These are phyloP conservation scores for Apamea monoglypha DNA, from an alignment of 2,888 invertebrate species.

Conservation along the genomic window DNA sequence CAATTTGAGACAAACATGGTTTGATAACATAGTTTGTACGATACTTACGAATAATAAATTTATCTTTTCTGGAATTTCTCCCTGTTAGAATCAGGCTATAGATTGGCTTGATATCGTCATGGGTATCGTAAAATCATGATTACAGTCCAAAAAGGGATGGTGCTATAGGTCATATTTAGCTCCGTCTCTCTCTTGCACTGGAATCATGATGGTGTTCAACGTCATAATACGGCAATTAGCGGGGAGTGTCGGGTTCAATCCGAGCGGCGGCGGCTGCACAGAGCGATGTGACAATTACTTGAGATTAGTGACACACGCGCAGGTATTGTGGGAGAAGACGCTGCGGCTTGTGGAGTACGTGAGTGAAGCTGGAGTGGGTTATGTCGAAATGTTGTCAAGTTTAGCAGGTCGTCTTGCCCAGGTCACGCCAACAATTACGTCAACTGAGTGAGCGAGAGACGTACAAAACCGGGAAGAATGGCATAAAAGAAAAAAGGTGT, in stretches of 20 bases:
- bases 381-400: background rate
- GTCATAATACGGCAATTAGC: too few species aligned
- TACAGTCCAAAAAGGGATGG: too few species aligned
- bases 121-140: conserved; percentile 10
- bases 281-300: conserved; percentile 56
- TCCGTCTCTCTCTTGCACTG: too few species aligned
- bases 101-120: background rate
- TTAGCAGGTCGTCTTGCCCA: too few species aligned
- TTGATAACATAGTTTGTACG: background rate
- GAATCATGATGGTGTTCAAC: too few species aligned
- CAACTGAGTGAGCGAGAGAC: background rate
- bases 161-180: too few species aligned
- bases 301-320: conserved; percentile 9
- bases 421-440: background rate
- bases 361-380: too few species aligned
- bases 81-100: background rate
- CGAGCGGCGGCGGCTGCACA: conserved; percentile 35
- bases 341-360: background rate
- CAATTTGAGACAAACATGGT: background rate
- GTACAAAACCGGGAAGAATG: background rate
- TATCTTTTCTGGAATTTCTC: background rate
- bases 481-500: background rate
- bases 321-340: background rate
- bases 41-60: conserved; percentile 1
- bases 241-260: conserved; percentile 37